phyloP scores from a whole-genome alignment of 2,888 invertebrate species.

The Helobdella robusta region DNA sequence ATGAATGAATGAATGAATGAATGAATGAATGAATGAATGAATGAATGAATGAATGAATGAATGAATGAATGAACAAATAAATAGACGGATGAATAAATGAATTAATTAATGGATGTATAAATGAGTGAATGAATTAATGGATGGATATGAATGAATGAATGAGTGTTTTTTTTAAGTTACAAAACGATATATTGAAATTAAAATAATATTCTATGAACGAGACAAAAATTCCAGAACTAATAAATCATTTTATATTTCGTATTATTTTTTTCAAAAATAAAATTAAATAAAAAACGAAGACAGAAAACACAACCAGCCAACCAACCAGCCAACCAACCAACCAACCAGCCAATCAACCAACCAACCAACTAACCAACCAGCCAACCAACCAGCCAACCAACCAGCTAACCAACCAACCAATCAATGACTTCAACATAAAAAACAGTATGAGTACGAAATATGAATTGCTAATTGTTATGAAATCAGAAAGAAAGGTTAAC shows the following conservation, averaged over 20 bases:
- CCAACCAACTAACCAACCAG: too few relatives aligned
- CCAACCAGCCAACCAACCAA: too few relatives aligned
- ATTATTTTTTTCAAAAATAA: background rate
- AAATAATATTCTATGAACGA: too few relatives aligned
- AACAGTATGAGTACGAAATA: slow-evolving; percentile 4
- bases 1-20: slow-evolving; percentile 22
- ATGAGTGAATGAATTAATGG: background rate
- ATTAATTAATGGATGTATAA: slow-evolving; percentile 4
- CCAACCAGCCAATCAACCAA: too few relatives aligned
- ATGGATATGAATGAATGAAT: slow-evolving; percentile 15
- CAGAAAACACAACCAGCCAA: too few relatives aligned
- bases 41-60: slow-evolving; percentile 17
- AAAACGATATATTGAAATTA: too few relatives aligned
- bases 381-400: too few relatives aligned
- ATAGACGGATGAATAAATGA: slow-evolving; percentile 10
- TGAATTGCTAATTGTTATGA: background rate
- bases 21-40: slow-evolving; percentile 21
- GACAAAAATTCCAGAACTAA: too few relatives aligned
- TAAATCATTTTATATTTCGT: too few relatives aligned
- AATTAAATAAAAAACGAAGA: too few relatives aligned
- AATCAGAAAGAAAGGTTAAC: background rate
- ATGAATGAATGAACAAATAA: slow-evolving; percentile 11
- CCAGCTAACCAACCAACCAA: too few relatives aligned
- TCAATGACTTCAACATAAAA: background rate
- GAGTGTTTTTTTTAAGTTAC: too few relatives aligned